Evolutionary conservation across 2,797 vertebrate genomes (phyloP), one percentile per base, ranked within the genome.

Genomic region (Knipowitschia caucasica): DNA sequence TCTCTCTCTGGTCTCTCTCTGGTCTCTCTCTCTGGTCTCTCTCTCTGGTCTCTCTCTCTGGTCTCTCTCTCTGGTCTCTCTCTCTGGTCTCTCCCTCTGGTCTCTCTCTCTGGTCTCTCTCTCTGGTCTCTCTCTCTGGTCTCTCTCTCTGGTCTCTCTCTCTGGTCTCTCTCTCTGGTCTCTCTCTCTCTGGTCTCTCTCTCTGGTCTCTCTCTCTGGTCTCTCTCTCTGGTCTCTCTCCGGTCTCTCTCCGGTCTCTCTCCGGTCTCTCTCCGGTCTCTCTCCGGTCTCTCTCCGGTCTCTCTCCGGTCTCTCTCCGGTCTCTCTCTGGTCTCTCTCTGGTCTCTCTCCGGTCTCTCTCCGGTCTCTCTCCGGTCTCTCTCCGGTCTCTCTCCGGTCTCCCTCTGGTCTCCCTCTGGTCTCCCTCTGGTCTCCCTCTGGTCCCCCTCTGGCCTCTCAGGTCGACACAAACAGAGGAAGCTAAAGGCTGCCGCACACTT

Each of bases 141-240:
- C n/a, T n/a, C n/a, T n/a, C n/a, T n/a, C n/a, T n/a, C n/a, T n/a
- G n/a, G n/a, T n/a, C n/a, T n/a, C n/a, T n/a, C n/a, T n/a, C n/a
- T n/a, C n/a, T n/a, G n/a, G n/a, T n/a, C n/a, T 62, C 53, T 52
- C 70, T 67, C 59, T 67, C 64, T 64, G 53, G 51, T 56, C 65
- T 25, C 42, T 47, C 67, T n/a, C 26, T 33, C 30, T 33, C 27
- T 8, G 15, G 15, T n/a, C n/a, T n/a, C n/a, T n/a, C n/a, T n/a
- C n/a, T n/a, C n/a, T n/a, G n/a, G n/a, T n/a, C n/a, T n/a, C n/a
- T n/a, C n/a, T n/a, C n/a, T n/a, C n/a, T n/a, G n/a, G n/a, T n/a
- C n/a, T 17, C 55, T 51, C 52, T 65, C n/a, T n/a, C n/a, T n/a
- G n/a, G n/a, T n/a, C n/a, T n/a, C n/a, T n/a, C n/a, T n/a, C n/a